Percentiles rank a stretch among this genome's conserved stretches.
Conservation (phyloP, 1,140 invertebrate species). For the Centruroides sculpturatus region DNA sequence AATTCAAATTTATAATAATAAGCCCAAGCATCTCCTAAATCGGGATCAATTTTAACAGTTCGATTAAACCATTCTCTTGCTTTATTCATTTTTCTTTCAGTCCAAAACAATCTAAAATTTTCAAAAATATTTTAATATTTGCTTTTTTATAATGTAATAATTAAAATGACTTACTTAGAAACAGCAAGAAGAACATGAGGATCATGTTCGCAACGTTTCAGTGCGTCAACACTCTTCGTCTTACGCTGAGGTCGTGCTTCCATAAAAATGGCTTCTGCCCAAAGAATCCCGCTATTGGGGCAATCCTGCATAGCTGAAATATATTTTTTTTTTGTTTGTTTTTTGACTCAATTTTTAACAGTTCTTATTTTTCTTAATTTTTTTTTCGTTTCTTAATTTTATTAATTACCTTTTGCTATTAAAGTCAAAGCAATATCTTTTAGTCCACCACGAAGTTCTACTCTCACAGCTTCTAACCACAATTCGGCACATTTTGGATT, state of each 20-base stretch:
- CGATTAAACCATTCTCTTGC: slow-evolving; percentile 95
- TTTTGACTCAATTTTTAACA: neutral
- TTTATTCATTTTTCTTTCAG: slow-evolving; percentile 82
- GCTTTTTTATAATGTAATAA: slow-evolving; percentile 5
- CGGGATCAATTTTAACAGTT: slow-evolving; percentile 88
- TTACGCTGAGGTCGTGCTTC: slow-evolving; percentile 86
- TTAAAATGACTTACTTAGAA: slow-evolving; percentile 47
- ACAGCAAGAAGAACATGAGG: slow-evolving; percentile 88
- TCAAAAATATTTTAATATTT: neutral
- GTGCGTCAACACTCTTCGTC: slow-evolving; percentile 92
- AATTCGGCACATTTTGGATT: slow-evolving; percentile 81
- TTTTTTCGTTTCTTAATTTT: no score
- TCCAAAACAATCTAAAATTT: slow-evolving; percentile 68
- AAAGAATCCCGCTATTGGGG: slow-evolving; percentile 78
- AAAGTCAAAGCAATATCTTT: slow-evolving; percentile 79
- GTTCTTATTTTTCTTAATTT: neutral
- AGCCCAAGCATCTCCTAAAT: slow-evolving; percentile 95
- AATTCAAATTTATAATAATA: slow-evolving; percentile 96
- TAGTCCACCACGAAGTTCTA: slow-evolving; percentile 64
- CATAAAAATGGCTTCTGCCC: slow-evolving; percentile 97
- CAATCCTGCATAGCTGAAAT: slow-evolving; percentile 62
- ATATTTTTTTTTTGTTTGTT: neutral
- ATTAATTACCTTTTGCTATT: slow-evolving; percentile 66
- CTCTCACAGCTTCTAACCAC: slow-evolving; percentile 86
- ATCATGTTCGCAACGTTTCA: slow-evolving; percentile 98